Evolutionary conservation across 2,113 vertebrate species (phyloP).

Genomic region (Pterocles gutturalis): DNA sequence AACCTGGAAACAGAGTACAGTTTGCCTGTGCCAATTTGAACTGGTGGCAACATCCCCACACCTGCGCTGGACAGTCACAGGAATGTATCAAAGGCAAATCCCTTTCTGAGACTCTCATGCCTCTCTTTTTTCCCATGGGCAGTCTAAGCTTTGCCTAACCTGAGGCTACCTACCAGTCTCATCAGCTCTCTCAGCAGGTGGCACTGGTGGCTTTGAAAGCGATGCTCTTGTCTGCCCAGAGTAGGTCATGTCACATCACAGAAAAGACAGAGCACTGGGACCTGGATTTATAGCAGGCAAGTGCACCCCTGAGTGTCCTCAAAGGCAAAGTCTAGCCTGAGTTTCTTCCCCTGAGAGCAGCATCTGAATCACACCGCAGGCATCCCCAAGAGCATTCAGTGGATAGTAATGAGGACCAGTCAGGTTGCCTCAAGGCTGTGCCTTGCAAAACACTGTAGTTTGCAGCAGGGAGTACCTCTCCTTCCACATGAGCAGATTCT

Average conservation of each 20-base stretch:
- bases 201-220: neutral
- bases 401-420: neutral
- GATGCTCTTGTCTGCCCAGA: neutral
- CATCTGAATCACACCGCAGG: neutral
- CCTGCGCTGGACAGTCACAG: neutral
- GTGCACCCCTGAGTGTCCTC: neutral
- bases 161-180: neutral
- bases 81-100: neutral
- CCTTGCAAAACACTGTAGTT: neutral
- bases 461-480: neutral
- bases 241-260: accelerated
- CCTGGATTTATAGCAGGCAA: neutral
- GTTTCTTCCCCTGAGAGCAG: neutral
- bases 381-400: neutral
- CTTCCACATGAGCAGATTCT: neutral
- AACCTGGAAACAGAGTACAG: neutral
- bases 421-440: neutral
- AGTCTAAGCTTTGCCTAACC: neutral
- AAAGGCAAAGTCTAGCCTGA: neutral
- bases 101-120: neutral
- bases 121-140: neutral
- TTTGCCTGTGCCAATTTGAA: neutral
- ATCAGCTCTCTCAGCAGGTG: neutral
- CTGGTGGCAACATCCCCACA: neutral
- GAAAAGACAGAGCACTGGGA: neutral